Conservation (phyloP, 2,888 invertebrate genomes). For the Pedicia rivosa region DNA sequence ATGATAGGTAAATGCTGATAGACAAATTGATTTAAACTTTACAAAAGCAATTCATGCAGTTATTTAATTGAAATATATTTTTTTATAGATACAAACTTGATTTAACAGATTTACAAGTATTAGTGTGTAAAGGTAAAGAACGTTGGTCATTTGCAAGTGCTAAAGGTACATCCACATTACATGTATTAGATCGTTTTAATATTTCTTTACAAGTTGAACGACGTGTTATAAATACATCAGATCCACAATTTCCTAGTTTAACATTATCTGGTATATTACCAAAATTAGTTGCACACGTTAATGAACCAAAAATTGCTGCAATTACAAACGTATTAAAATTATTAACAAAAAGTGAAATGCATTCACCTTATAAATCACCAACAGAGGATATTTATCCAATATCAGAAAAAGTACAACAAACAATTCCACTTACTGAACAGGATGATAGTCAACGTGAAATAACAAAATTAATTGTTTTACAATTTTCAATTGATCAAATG, state of each 20-base stretch:
- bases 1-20: too few relatives aligned
- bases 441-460: constrained; percentile 6
- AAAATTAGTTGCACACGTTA: constrained; percentile 73
- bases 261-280: constrained; percentile 76
- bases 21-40: too few relatives aligned
- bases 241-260: constrained; percentile 74
- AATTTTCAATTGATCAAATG: constrained; percentile 78
- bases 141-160: constrained; percentile 81
- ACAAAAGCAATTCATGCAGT: too few relatives aligned
- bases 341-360: constrained; percentile 18
- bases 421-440: constrained; percentile 7
- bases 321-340: constrained; percentile 39
- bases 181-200: constrained; percentile 68
- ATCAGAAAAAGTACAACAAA: background rate
- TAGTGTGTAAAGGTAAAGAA: constrained; percentile 77
- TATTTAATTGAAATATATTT: too few relatives aligned
- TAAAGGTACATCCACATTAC: constrained; percentile 68
- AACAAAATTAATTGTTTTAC: constrained; percentile 55
- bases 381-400: background rate
- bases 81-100: constrained; percentile 64
- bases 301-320: constrained; percentile 71
- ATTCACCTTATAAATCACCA: constrained; percentile 2
- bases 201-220: constrained; percentile 59
- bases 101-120: constrained; percentile 67
- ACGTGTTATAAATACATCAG: constrained; percentile 62